Conservation (phyloP, 35 echinoderm and acorn worm genomes). For the Ophiothrix spiculata region DNA sequence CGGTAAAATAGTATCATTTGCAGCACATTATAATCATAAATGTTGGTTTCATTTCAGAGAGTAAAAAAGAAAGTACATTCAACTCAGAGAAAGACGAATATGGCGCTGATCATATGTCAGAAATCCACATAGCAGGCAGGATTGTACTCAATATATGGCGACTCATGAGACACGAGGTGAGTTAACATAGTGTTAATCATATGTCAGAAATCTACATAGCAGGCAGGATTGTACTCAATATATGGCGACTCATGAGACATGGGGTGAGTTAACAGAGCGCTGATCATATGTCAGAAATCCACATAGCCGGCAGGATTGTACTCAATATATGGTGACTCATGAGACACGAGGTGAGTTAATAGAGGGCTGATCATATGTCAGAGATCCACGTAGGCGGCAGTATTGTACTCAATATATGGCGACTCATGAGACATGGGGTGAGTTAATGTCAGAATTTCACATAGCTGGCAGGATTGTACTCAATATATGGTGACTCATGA, state of each 20-base stretch:
- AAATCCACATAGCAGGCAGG: conserved; percentile 86
- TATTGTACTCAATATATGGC: conserved; percentile 87
- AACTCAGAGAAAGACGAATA: conserved; percentile 70
- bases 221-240: conserved; percentile 84
- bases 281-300: conserved; percentile 82
- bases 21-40: background rate
- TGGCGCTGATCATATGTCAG: conserved; percentile 78
- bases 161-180: conserved; percentile 92
- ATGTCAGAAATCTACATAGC: conserved; percentile 86
- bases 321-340: conserved; percentile 91
- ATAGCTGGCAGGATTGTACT: conserved; percentile 88
- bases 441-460: conserved; percentile 75
- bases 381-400: conserved; percentile 89
- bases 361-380: conserved; percentile 75
- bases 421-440: conserved; percentile 94
- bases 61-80: conserved; percentile 63
- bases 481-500: conserved; percentile 88
- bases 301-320: conserved; percentile 84
- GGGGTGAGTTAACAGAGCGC: conserved; percentile 82
- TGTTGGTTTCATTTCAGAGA: conserved; percentile 47
- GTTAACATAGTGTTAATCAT: conserved; percentile 51
- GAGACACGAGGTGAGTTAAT: conserved; percentile 87
- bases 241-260: conserved; percentile 93
- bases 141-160: conserved; percentile 91
- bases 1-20: no score